Conservation (phyloP, 1,140 invertebrate genomes). For the Zaprionus taronus region DNA sequence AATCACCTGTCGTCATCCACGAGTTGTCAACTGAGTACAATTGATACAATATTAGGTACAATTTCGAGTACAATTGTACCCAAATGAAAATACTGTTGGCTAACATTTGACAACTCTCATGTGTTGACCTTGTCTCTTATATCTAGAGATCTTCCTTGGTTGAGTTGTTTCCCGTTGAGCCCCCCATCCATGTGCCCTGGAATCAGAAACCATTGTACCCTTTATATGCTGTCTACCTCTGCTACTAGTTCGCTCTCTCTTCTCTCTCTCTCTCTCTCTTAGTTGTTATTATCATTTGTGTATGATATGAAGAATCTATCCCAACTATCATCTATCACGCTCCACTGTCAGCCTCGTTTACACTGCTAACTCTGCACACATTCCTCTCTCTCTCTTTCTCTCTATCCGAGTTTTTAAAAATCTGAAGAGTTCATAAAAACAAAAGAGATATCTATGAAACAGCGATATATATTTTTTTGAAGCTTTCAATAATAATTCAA, state of each 20-base stretch:
- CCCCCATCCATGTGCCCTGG: not conserved
- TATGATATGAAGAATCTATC: conserved; percentile 3
- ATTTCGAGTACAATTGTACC: conserved; percentile 15
- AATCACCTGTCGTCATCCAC: conserved; percentile 4
- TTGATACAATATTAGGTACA: not conserved
- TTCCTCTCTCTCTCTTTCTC: conserved; percentile 32
- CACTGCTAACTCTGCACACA: conserved; percentile 32
- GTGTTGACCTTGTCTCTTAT: conserved; percentile 23
- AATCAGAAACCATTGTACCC: not conserved
- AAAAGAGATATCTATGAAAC: conserved; percentile 37
- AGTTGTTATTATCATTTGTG: conserved; percentile 53
- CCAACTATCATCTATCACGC: conserved; percentile 40
- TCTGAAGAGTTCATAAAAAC: conserved; percentile 16
- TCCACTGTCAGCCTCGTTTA: conserved; percentile 23
- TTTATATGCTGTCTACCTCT: not conserved
- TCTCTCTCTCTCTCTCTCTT: conserved; percentile 13
- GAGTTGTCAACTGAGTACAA: conserved; percentile 40
- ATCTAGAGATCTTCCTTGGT: conserved; percentile 38
- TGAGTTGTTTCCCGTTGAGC: conserved; percentile 19
- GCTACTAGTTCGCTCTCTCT: conserved; percentile 23
- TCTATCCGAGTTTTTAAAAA: conserved; percentile 41
- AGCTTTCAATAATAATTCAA: conserved; percentile 57
- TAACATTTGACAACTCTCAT: conserved; percentile 28
- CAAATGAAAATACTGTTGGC: not conserved
- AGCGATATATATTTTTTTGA: conserved; percentile 50